Conservation (phyloP, 23 tunicate species). For the Halocynthia aurantium region DNA sequence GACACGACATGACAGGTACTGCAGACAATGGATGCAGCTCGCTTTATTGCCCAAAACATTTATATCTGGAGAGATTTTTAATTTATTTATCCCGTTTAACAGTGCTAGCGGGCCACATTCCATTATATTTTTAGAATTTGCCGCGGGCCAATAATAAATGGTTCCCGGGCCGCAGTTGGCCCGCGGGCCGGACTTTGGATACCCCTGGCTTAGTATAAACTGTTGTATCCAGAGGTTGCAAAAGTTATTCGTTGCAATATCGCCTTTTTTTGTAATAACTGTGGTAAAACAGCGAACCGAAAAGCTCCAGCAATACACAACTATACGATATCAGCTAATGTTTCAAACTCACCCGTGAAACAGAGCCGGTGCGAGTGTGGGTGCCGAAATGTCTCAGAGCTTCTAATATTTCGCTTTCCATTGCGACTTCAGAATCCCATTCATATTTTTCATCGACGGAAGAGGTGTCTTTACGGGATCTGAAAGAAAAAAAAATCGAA, state of each 20-base stretch:
- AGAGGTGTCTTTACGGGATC: constrained; percentile 65
- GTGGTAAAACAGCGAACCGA: background rate
- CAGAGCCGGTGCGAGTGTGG: constrained; percentile 20
- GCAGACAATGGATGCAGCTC: no score
- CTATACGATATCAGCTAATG: background rate
- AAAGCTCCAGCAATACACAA: background rate
- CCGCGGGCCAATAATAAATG: no score
- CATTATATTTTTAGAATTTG: no score
- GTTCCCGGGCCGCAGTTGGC: no score
- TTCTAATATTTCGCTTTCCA: constrained; percentile 83
- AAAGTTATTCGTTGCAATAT: background rate
- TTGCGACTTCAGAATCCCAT: constrained; percentile 80
- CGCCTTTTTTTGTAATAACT: background rate
- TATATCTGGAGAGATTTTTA: no score
- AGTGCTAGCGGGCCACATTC: no score
- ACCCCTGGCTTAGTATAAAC: no score
- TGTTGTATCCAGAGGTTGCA: no score
- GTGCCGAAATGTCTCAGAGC: constrained; percentile 61
- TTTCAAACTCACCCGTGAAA: constrained; percentile 34
- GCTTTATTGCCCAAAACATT: no score
- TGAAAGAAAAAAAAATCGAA: constrained; percentile 1
- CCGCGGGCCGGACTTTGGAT: no score
- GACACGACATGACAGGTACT: no score
- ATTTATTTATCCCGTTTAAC: no score
- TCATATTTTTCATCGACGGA: constrained; percentile 89